Evolutionary conservation across 2,113 vertebrate species (phyloP), one percentile per base, ranked within the genome.

Genomic region (Uria lomvia): DNA sequence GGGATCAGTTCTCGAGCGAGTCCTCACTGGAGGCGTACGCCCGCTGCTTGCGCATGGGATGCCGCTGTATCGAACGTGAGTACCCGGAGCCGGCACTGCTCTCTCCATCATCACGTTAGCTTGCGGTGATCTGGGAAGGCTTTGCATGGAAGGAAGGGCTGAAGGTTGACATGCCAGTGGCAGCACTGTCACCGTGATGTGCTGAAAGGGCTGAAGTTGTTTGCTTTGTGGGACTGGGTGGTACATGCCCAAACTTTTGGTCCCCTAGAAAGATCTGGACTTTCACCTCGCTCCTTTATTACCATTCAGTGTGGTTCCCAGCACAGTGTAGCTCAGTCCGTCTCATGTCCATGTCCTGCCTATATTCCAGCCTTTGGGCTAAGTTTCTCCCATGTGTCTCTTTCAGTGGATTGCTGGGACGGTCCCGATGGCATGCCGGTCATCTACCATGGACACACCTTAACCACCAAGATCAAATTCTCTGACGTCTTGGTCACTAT

Each of bases 401-500:
- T 98, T 98, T 38, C 97, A 99, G 99, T 99, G 99, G 99, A 99
- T 97, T 99, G 99, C 98, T 99, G 99, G 99, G 99, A 99, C 1
- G 99, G 99, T 81, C 99, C 99, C 0, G 99, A 99, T 34, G 99
- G 98, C 87, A 99, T 99, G 99, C 99, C 99, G 0, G 99, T 99
- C 89, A 99, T 99, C 96, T 99, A 99, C 97, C 99, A 99, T 0
- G 99, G 99, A 30, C 99, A 99, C 97, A 99, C 99, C 27, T 99
- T 99, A 63, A 99, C 99, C 75, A 99, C 99, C 95, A 99, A 99
- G 98, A 99, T 99, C 97, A 99, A 99, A 97, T 99, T 99, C 96
- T 98, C 85, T 5, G 99, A 99, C 2, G 99, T 99, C 71, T 96
- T 99, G 81, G 96, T 97, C 70, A 99, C 99, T 76, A 99, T 99